These are phyloP conservation scores for Gobius niger DNA, from an alignment of 2,113 vertebrate species.

Conservation along the genomic window DNA sequence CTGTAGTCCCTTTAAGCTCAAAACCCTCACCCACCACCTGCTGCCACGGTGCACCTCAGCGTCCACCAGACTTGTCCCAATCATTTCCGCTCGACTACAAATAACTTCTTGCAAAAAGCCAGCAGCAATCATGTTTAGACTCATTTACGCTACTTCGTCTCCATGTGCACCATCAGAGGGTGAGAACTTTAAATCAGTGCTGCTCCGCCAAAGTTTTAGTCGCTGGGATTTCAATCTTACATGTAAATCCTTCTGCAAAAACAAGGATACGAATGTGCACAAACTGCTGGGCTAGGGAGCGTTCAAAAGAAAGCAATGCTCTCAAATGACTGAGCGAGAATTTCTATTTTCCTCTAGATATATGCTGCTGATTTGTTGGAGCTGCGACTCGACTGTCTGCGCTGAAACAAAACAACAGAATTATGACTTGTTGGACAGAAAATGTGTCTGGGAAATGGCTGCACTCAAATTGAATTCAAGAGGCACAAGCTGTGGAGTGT, in stretches of 20 bases:
- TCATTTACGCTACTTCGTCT: too few relatives aligned
- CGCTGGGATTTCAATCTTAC: too few relatives aligned
- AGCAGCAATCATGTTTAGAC: too few relatives aligned
- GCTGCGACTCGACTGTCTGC: slow-evolving; percentile 17
- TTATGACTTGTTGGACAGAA: slow-evolving; percentile 33
- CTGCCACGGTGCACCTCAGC: too few relatives aligned
- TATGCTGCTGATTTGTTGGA: neutral
- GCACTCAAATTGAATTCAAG: slow-evolving; percentile 43
- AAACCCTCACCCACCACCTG: too few relatives aligned
- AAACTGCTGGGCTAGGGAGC: neutral
- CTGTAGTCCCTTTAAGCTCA: too few relatives aligned
- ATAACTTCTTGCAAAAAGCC: too few relatives aligned
- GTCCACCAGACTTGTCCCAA: too few relatives aligned
- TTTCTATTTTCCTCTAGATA: slow-evolving; percentile 7
- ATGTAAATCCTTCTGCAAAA: neutral
- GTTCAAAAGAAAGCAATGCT: neutral
- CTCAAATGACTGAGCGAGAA: neutral
- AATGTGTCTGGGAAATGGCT: slow-evolving; percentile 37
- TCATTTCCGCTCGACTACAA: too few relatives aligned
- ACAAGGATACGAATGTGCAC: neutral
- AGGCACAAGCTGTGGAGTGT: slow-evolving; percentile 58
- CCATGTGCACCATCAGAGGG: too few relatives aligned
- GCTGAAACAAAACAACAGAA: slow-evolving; percentile 33
- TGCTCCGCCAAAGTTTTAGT: too few relatives aligned
- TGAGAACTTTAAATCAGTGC: too few relatives aligned